These are phyloP conservation scores for Epizoanthus stellaris DNA, from an alignment of 92 coral and sea anemone genomes.

Conservation along the genomic window DNA sequence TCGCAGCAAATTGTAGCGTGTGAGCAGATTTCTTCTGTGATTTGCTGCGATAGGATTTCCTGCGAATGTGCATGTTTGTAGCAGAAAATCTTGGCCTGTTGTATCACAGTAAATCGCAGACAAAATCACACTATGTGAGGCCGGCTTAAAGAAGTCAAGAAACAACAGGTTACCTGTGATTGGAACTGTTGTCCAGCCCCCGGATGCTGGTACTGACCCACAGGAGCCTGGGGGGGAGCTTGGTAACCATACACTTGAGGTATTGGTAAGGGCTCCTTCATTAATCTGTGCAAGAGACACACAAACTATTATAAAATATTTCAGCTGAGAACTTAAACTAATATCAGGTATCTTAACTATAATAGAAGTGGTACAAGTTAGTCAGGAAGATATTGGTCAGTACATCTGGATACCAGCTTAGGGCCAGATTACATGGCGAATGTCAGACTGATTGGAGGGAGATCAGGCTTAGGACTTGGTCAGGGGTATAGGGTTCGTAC, in stretches of 20 bases:
- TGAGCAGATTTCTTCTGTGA: no score
- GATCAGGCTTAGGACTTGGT: no score
- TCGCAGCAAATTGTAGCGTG: no score
- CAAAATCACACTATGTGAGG: no score
- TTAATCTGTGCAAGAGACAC: slow-evolving; percentile 51
- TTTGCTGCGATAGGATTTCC: no score
- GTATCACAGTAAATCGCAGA: background rate
- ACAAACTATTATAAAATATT: background rate
- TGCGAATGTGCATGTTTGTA: no score
- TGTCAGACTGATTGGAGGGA: background rate
- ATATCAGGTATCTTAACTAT: no score
- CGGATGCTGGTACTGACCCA: slow-evolving; percentile 65
- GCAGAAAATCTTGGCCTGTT: background rate
- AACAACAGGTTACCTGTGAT: slow-evolving; percentile 75
- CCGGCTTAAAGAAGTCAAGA: background rate
- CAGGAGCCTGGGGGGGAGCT: slow-evolving; percentile 63
- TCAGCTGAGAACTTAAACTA: no score
- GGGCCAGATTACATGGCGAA: background rate
- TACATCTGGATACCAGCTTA: no score
- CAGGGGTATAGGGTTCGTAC: no score
- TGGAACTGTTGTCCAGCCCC: slow-evolving; percentile 53
- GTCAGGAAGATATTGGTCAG: no score
- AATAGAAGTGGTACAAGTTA: no score
- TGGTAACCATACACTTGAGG: slow-evolving; percentile 78
- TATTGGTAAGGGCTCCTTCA: slow-evolving; percentile 90